Evolutionary conservation across 2,113 vertebrate species (phyloP).

Genomic region (Carassius auratus): DNA sequence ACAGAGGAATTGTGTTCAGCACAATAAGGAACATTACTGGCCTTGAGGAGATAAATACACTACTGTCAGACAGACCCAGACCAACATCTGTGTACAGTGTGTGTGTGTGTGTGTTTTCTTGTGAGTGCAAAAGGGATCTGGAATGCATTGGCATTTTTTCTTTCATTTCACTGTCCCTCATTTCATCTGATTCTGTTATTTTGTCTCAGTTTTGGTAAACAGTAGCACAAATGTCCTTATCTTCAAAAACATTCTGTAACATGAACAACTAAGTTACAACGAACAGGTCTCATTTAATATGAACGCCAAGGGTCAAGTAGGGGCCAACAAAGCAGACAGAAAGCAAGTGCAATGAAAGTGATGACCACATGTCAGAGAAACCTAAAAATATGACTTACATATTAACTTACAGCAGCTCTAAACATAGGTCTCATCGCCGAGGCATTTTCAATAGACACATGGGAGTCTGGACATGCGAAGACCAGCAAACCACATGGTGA

Average conservation of each 20-base stretch:
- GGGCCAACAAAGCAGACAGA: constrained; percentile 22
- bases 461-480: constrained; percentile 34
- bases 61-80: constrained; percentile 58
- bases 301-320: constrained; percentile 57
- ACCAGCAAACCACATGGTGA: not conserved
- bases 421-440: constrained; percentile 60
- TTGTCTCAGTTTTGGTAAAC: not conserved
- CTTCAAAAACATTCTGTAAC: not conserved
- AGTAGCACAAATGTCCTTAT: not conserved
- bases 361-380: constrained; percentile 36
- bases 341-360: not conserved
- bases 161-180: not conserved
- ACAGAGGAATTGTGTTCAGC: constrained; percentile 49
- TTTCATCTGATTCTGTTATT: not conserved
- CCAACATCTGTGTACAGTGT: constrained; percentile 65
- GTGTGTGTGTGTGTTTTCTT: constrained; percentile 7
- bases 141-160: not conserved
- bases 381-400: constrained; percentile 68
- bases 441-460: constrained; percentile 57
- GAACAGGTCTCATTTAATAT: constrained; percentile 54
- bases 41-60: constrained; percentile 64
- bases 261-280: not conserved
- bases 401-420: constrained; percentile 66
- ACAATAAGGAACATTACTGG: constrained; percentile 57
- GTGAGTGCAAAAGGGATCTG: not conserved